Conservation (phyloP, 2,797 vertebrate species). For the Siniperca scherzeri region DNA sequence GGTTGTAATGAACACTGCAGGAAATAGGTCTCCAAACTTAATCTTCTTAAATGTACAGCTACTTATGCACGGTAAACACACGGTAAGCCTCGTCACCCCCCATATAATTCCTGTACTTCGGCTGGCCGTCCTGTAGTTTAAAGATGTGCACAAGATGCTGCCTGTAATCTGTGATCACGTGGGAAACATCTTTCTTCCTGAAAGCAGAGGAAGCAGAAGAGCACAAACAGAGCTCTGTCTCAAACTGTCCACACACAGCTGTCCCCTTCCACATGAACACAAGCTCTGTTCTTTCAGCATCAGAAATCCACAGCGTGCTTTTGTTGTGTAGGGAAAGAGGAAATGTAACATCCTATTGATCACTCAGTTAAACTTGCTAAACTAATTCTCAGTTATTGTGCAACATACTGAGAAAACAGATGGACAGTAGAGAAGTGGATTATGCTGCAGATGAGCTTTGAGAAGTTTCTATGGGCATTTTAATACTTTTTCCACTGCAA, state of each 20-base stretch:
- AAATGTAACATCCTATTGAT: neutral
- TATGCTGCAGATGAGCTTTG: neutral
- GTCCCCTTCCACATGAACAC: neutral
- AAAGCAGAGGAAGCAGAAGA: neutral
- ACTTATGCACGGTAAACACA: no score
- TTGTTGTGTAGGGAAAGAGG: neutral
- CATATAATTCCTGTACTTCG: no score
- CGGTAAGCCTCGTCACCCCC: neutral
- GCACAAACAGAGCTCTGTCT: constrained; percentile 35
- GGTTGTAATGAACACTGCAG: neutral
- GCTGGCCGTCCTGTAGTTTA: no score
- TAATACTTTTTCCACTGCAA: neutral
- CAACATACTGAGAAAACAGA: neutral
- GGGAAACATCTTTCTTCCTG: neutral
- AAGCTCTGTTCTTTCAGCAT: neutral
- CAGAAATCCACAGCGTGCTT: neutral
- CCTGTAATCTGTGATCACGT: constrained; percentile 16
- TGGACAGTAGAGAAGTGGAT: neutral
- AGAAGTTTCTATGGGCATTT: neutral
- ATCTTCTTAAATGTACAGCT: neutral
- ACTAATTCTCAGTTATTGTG: no score
- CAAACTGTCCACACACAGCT: no score
- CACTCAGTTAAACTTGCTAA: neutral
- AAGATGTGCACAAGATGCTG: neutral
- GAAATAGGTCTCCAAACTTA: neutral